Evolutionary conservation across 2,888 invertebrate genomes (phyloP).

Genomic region (Cheiracanthium punctorium): DNA sequence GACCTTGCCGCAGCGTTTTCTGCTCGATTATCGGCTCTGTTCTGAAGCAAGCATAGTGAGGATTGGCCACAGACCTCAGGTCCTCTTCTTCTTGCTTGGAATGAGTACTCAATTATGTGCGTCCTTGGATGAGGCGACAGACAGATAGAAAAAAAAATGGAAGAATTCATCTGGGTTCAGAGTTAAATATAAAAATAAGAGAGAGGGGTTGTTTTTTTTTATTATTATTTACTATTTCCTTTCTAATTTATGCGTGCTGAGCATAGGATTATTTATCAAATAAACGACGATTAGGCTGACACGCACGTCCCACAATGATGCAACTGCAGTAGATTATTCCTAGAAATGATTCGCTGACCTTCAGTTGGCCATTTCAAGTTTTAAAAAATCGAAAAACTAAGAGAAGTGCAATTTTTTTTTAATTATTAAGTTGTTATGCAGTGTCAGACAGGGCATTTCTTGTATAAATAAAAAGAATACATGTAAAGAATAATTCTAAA

Average conservation of each 20-base stretch:
- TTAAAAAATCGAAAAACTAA: background rate
- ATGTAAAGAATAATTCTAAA: no score
- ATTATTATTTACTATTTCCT: constrained; percentile 9
- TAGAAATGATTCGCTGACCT: background rate
- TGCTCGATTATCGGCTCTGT: background rate
- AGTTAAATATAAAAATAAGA: background rate
- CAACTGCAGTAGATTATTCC: background rate
- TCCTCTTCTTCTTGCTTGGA: background rate
- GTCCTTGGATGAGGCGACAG: constrained; percentile 23
- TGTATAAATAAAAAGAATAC: no score
- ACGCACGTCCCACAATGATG: background rate
- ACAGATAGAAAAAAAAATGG: background rate
- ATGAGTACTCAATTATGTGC: constrained; percentile 23
- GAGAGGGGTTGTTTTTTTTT: constrained; percentile 10
- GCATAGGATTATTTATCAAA: constrained; percentile 12
- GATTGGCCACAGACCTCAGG: background rate
- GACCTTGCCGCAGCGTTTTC: constrained; percentile 15
- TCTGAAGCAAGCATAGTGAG: background rate
- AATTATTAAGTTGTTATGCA: no score
- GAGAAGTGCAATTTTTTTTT: no score
- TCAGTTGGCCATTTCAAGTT: background rate
- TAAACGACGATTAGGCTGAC: constrained; percentile 30
- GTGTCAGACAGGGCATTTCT: no score
- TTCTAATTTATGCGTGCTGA: constrained; percentile 17
- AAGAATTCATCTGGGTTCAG: constrained; percentile 11